phyloP scores from a whole-genome alignment of 2,797 vertebrate species.

The Eurystomus glaucurus region DNA sequence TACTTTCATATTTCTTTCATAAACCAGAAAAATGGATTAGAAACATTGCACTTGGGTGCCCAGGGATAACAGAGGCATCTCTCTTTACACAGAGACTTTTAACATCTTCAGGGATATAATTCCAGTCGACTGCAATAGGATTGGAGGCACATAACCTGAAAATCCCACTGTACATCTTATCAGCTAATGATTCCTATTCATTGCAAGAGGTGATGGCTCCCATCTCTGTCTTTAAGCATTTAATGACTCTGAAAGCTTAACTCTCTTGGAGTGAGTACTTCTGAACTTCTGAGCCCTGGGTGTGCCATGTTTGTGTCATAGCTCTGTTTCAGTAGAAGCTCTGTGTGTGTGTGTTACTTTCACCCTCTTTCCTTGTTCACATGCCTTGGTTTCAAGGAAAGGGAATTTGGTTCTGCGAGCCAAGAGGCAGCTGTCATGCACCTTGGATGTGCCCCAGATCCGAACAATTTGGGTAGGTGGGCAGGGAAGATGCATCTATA shows the following conservation, averaged over 20 bases:
- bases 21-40: background rate
- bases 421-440: background rate
- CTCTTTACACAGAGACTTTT: background rate
- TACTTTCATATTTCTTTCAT: background rate
- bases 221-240: background rate
- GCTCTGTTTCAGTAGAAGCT: background rate
- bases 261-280: rapidly evolving
- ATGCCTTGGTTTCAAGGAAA: background rate
- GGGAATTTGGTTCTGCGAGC: background rate
- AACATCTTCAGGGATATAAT: background rate
- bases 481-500: background rate
- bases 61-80: background rate
- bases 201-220: background rate
- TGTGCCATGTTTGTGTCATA: background rate
- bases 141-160: background rate
- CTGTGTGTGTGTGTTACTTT: background rate
- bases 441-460: background rate
- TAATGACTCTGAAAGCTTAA: background rate
- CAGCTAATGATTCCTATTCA: background rate
- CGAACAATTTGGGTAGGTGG: background rate
- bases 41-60: background rate
- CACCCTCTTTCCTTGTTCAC: background rate
- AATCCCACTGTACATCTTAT: background rate
- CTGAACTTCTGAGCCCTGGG: background rate
- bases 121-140: background rate